Evolutionary conservation across 2,797 vertebrate species (phyloP).

Genomic region (Sandelia bainsii): DNA sequence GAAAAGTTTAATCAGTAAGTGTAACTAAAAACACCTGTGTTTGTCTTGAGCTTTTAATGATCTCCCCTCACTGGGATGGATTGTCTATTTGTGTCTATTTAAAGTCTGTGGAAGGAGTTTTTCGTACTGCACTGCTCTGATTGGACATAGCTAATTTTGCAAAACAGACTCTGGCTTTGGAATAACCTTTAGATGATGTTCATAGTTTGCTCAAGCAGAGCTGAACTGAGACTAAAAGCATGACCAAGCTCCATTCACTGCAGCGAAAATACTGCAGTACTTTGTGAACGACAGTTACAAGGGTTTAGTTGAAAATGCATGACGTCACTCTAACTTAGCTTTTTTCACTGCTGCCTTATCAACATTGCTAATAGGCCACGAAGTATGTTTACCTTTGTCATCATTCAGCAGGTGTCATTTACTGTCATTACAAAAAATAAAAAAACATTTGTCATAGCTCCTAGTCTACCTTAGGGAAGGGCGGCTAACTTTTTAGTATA

Average conservation of each 20-base stretch:
- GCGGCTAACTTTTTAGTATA: neutral
- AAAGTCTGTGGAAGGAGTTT: conserved; percentile 9
- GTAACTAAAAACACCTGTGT: conserved; percentile 39
- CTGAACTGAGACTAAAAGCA: no score
- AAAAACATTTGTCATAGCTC: neutral
- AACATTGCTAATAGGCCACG: neutral
- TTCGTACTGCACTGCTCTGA: neutral
- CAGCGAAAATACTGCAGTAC: neutral
- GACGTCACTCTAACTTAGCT: no score
- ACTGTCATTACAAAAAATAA: neutral
- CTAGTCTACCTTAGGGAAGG: neutral
- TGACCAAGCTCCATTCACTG: neutral
- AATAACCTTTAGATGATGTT: neutral
- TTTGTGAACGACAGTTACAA: neutral
- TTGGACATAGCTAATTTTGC: neutral
- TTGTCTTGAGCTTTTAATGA: conserved; percentile 24
- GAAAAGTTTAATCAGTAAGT: conserved; percentile 18
- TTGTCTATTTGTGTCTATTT: conserved; percentile 10
- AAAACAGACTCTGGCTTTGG: neutral
- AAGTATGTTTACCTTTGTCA: neutral
- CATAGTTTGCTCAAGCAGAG: neutral
- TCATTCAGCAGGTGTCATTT: conserved; percentile 2
- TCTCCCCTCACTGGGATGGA: conserved; percentile 11
- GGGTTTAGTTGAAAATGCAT: no score
- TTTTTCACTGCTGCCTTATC: neutral